Evolutionary conservation across 2,888 invertebrate species (phyloP).

Genomic region (Mayetiola destructor): DNA sequence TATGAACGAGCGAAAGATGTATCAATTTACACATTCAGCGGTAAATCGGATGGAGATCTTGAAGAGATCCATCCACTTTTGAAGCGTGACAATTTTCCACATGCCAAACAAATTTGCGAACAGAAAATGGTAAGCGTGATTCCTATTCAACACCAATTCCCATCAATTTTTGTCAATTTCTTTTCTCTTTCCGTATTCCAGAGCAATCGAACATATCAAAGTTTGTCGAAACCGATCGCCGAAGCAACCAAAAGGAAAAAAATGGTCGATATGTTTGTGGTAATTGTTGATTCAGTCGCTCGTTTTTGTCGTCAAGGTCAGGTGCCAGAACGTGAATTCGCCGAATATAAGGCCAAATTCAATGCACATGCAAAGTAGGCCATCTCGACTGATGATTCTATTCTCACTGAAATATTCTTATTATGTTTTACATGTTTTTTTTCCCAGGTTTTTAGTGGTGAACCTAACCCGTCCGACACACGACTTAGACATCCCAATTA

Average conservation of each 20-base stretch:
- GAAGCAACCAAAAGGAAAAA: slow-evolving; percentile 21
- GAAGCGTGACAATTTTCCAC: slow-evolving; percentile 22
- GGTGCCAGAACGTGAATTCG: not conserved
- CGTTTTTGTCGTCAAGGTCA: slow-evolving; percentile 24
- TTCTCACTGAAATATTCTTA: not conserved
- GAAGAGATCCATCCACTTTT: slow-evolving; percentile 22
- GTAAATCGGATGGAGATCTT: slow-evolving; percentile 21
- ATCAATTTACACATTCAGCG: slow-evolving; percentile 25
- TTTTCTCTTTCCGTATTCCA: slow-evolving; percentile 16
- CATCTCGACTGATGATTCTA: not conserved
- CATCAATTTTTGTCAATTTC: not conserved
- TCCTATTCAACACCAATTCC: not conserved
- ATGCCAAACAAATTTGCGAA: slow-evolving; percentile 20
- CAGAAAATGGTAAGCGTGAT: slow-evolving; percentile 16
- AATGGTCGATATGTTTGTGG: slow-evolving; percentile 29
- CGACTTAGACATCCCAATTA: slow-evolving; percentile 16
- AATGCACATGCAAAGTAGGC: slow-evolving; percentile 8
- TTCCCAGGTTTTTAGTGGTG: slow-evolving; percentile 27
- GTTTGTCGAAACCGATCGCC: slow-evolving; percentile 24
- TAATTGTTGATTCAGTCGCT: slow-evolving; percentile 28
- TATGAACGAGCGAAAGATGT: slow-evolving; percentile 25
- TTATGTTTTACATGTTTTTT: not conserved
- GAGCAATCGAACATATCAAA: slow-evolving; percentile 24
- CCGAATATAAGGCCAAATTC: not conserved
- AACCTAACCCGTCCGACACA: slow-evolving; percentile 25